Base-by-base conservation (phyloP, 2,113 vertebrate species). In the Lagopus muta region DNA sequence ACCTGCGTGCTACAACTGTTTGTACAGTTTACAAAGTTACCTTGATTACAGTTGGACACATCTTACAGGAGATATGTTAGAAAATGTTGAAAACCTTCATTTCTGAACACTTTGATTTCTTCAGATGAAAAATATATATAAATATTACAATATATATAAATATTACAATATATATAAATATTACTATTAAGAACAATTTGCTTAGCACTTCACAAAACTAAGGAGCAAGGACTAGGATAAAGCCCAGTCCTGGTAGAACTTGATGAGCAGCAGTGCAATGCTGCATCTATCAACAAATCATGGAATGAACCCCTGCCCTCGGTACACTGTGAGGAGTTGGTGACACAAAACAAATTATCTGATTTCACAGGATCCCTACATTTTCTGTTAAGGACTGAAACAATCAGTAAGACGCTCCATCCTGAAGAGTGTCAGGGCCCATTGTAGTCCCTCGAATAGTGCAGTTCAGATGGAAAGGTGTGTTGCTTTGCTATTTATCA, bases 1-100 rank as follows among this genome's bases (percentile, higher is more conserved):
- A 14, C 34, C 13, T 34, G 54, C 8, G 40, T 25, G 42, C 27
- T 16, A 50, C 28, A 78, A 32, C 40, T 61, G 10, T 28, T 40
- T 25, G 30, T 24, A 64, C 6, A 16, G 15, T 75, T 95, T 92
- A 75, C 73, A 84, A 93, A 79, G 27, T 58, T 65, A 30, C 54
- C 12, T 82, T 94, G 89, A 78, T 84, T 94, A 32, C 20, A 79
- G 54, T 25, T 79, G 74, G 52, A 90, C 30, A 75, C 87, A 57
- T 62, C 73, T 65, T 62, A 43, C n/a, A 79, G 62, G 45, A 89
- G 20, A 36, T 13, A 12, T 0, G 10, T 48, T 84, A 92, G 25
- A 20, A 79, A 72, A 16, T 58, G 62, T 50, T 94, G 61, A 8
- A 82, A 67, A 92, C 66, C 7, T 50, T 88, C 11, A 74, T 47